Evolutionary conservation across 2,113 vertebrate genomes (phyloP), one percentile per base, ranked within the genome.

Genomic region (Monarcha castaneiventris): DNA sequence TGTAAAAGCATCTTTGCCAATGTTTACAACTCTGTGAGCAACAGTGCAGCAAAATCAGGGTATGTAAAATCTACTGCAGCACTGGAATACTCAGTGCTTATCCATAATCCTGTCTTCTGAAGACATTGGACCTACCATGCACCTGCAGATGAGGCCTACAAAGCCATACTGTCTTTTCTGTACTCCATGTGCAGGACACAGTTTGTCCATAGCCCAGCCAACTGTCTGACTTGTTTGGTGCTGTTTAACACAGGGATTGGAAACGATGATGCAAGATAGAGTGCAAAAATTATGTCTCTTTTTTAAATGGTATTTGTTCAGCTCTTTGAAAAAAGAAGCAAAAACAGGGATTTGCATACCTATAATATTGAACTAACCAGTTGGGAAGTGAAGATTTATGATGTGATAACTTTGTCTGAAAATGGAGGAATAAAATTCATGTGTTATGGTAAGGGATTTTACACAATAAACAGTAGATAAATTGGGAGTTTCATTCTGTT

Each of bases 61-160:
- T 41, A 35, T 16, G 32, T 21, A 14, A 73, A 54, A 62, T 43
- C 25, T 73, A 10, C 22, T 58, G 35, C 43, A 77, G 32, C 32
- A 18, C 32, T 58, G n/a, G 58, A 56, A 49, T 22, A 27, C 7
- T 30, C 27, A 7, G 21, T 56, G 62, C 23, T 16, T 11, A 5
- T 26, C 32, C 5, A 3, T 32, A 69, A 39, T 21, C 17, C 9
- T 64, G 30, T 25, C 46, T 67, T 59, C 33, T 78, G 78, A 43
- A 66, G 73, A 30, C 7, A 13, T 1, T 46, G 46, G 37, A 32
- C 26, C 29, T 69, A 11, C 16, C 21, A 4, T 19, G 35, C 5
- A 25, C 5, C 6, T 3, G 1, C 39, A 67, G n/a, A 62, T 37
- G 0, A 2, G 39, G 21, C 27, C 11, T 49, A 8, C 6, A 41